Evolutionary conservation across 2,113 vertebrate species (phyloP).

Genomic region (Brachyhypopomus occidentalis): DNA sequence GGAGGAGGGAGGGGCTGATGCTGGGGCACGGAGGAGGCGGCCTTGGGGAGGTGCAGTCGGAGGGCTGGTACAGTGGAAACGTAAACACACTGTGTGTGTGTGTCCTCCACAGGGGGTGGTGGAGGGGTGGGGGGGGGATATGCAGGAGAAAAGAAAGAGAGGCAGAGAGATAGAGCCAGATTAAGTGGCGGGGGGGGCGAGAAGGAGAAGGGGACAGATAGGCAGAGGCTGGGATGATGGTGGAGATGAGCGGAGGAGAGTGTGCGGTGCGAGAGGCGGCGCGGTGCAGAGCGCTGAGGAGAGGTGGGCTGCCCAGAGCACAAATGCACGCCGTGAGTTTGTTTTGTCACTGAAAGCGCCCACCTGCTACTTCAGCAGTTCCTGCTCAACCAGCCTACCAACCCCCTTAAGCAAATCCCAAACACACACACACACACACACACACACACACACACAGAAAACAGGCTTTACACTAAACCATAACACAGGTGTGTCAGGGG

Average conservation of each 20-base stretch:
- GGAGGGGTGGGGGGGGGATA: conserved; percentile 30
- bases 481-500: conserved; percentile 56
- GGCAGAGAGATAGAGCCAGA: conserved; percentile 49
- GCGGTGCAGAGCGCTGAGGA: conserved; percentile 4
- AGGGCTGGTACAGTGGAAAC: conserved; percentile 51
- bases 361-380: conserved; percentile 54
- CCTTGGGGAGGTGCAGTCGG: conserved; percentile 53
- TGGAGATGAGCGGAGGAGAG: not conserved
- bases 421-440: conserved; percentile 21
- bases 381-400: conserved; percentile 36
- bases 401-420: conserved; percentile 48
- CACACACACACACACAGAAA: conserved; percentile 27
- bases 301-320: conserved; percentile 37
- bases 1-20: conserved; percentile 62
- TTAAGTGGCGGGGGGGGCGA: conserved; percentile 10
- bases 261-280: too few species aligned
- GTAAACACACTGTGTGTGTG: conserved; percentile 57
- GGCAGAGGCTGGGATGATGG: conserved; percentile 1
- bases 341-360: conserved; percentile 54
- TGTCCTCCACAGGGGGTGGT: conserved; percentile 50
- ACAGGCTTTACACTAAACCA: conserved; percentile 53
- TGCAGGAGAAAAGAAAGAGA: conserved; percentile 27
- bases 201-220: conserved; percentile 37
- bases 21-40: conserved; percentile 45
- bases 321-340: conserved; percentile 42